Evolutionary conservation across 2,797 vertebrate genomes (phyloP), one percentile per base, ranked within the genome.

Genomic region (Austrolebias charrua): DNA sequence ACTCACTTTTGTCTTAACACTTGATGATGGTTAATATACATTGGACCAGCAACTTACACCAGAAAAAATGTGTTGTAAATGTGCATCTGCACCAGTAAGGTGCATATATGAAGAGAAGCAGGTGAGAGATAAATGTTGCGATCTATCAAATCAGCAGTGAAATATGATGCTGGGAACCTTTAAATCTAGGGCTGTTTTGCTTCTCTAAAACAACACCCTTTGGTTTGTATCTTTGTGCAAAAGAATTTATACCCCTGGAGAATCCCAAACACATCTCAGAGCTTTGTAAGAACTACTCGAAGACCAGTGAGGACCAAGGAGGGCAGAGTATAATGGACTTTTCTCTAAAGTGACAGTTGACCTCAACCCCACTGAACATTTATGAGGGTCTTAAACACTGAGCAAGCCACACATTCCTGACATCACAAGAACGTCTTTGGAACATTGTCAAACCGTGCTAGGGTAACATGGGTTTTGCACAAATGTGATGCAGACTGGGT

Each of bases 391-490:
- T 40, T 60, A 50, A 50, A 60, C 33, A 28, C 14, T 4, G 33
- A 60, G 35, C 29, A 6, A 50, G 59, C n/a, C 49, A 6, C n/a
- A 16, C 48, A 51, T 61, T 61, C 59, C 48, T 61, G 38, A 52
- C 59, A 61, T 52, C 48, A 62, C 35, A 18, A 43, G 48, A 51
- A 29, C 24, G 1, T 29, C 47, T 43, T 52, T 33, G 38, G 28
- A 13, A 20, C 56, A 47, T 47, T 19, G 44, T 46, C 42, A n/a
- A 45, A 46, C 43, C 6, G 2, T 8, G 18, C 35, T 55, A 13
- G 35, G 56, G 9, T 45, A 35, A 54, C 9, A 38, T 11, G 46
- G 33, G 14, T 38, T 53, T 31, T 61, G 19, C 47, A 52, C 24
- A 29, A 60, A 42, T 31, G 24, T 9, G 11, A 51, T 29, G 47